phyloP scores from a whole-genome alignment of 2,888 invertebrate genomes.

The Notocelia uddmanniana region DNA sequence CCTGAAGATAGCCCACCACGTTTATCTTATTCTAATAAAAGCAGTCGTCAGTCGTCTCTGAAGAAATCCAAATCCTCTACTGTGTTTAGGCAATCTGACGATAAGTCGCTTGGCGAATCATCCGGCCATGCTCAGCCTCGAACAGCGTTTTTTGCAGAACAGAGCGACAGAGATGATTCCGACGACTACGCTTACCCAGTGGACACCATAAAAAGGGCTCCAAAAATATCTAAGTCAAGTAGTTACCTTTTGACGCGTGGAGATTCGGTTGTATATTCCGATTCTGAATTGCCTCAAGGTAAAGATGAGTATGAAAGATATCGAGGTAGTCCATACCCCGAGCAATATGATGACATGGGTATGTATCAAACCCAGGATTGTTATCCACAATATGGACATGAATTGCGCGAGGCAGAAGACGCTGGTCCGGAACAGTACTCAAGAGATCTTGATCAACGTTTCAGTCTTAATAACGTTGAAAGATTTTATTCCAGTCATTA shows the following conservation, averaged over 20 bases:
- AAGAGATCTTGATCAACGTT: constrained; percentile 79
- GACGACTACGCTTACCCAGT: constrained; percentile 83
- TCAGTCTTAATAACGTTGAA: constrained; percentile 81
- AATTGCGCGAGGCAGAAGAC: constrained; percentile 60
- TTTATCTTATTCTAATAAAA: constrained; percentile 77
- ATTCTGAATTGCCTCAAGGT: constrained; percentile 74
- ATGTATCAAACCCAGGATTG: constrained; percentile 82
- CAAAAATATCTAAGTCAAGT: constrained; percentile 75
- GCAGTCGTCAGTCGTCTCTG: constrained; percentile 81
- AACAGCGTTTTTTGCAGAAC: constrained; percentile 73
- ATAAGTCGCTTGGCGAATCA: constrained; percentile 69
- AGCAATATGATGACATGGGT: constrained; percentile 75
- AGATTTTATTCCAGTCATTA: constrained; percentile 82
- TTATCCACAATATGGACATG: constrained; percentile 79
- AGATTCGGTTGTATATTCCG: constrained; percentile 79
- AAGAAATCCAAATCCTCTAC: constrained; percentile 73
- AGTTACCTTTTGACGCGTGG: constrained; percentile 78
- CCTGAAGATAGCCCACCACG: constrained; percentile 83
- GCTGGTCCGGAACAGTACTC: constrained; percentile 65
- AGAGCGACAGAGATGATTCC: constrained; percentile 80
- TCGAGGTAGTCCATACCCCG: constrained; percentile 79
- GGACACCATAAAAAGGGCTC: constrained; percentile 82
- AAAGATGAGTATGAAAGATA: constrained; percentile 80
- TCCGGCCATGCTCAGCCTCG: constrained; percentile 70
- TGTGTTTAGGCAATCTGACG: constrained; percentile 73